Conservation (phyloP, 92 coral and sea anemone genomes). For the Porites divaricata region DNA sequence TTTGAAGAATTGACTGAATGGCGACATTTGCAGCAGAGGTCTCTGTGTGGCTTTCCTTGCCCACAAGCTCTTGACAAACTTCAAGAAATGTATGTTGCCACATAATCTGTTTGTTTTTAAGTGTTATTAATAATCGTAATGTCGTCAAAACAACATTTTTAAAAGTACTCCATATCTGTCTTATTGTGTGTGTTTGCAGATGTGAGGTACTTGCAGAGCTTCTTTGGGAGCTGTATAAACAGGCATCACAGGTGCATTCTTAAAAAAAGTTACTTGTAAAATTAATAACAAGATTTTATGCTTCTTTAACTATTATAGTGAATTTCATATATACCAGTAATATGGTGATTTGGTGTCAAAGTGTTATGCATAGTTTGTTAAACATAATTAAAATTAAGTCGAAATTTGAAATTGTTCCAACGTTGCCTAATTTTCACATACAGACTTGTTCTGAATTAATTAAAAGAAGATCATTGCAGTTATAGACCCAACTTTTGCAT, state of each 20-base stretch:
- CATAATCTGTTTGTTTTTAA: not conserved
- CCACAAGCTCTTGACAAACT: constrained; percentile 83
- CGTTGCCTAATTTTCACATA: too few relatives aligned
- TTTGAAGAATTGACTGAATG: constrained; percentile 76
- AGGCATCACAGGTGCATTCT: constrained; percentile 77
- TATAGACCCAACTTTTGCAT: too few relatives aligned
- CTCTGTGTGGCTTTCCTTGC: constrained; percentile 87
- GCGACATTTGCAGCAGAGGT: constrained; percentile 77
- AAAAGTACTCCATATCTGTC: too few relatives aligned
- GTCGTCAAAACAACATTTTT: too few relatives aligned
- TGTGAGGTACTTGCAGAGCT: constrained; percentile 86
- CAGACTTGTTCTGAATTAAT: too few relatives aligned
- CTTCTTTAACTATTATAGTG: not conserved
- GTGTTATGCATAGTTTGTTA: too few relatives aligned
- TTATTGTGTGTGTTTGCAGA: constrained; percentile 41
- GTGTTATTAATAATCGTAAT: not conserved
- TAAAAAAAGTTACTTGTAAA: not conserved
- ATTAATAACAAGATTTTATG: not conserved
- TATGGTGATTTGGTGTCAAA: too few relatives aligned
- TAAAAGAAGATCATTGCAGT: too few relatives aligned
- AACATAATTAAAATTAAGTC: too few relatives aligned
- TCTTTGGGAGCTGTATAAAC: constrained; percentile 87
- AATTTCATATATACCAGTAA: too few relatives aligned
- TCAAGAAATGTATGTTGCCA: constrained; percentile 47
- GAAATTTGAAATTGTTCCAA: too few relatives aligned